phyloP scores from a whole-genome alignment of 2,888 invertebrate genomes.

The Melangyna quadrimaculata region DNA sequence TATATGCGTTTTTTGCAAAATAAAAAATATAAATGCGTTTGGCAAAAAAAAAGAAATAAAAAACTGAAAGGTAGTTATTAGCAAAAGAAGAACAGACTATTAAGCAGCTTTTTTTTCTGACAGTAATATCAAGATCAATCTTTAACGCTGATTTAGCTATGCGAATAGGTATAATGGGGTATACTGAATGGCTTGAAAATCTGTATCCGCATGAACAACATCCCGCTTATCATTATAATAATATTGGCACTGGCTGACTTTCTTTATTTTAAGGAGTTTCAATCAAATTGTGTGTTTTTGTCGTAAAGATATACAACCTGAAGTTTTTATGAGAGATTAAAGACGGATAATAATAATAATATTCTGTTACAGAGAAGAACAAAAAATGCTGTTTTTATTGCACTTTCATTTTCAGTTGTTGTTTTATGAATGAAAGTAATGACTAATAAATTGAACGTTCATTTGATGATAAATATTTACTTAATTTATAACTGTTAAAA shows the following conservation, averaged over 20 bases:
- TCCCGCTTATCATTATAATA: neutral
- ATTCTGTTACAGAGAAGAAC: neutral
- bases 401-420: neutral
- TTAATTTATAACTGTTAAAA: too few relatives aligned
- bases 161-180: too few relatives aligned
- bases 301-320: conserved; percentile 32
- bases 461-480: too few relatives aligned
- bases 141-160: conserved; percentile 35
- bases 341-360: neutral
- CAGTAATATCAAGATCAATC: conserved; percentile 57
- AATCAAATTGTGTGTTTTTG: conserved; percentile 53
- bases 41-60: neutral
- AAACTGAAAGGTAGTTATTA: conserved; percentile 42
- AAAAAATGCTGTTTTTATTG: neutral
- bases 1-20: neutral
- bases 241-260: conserved; percentile 18
- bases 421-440: too few relatives aligned
- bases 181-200: neutral
- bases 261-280: conserved; percentile 58
- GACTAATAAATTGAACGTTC: too few relatives aligned
- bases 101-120: conserved; percentile 26
- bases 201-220: neutral
- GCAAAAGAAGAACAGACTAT: conserved; percentile 35
- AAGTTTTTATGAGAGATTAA: conserved; percentile 21
- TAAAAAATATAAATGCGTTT: conserved; percentile 10